These are phyloP conservation scores for Spheniscus humboldti DNA, from an alignment of 2,797 vertebrate species.

Conservation along the genomic window DNA sequence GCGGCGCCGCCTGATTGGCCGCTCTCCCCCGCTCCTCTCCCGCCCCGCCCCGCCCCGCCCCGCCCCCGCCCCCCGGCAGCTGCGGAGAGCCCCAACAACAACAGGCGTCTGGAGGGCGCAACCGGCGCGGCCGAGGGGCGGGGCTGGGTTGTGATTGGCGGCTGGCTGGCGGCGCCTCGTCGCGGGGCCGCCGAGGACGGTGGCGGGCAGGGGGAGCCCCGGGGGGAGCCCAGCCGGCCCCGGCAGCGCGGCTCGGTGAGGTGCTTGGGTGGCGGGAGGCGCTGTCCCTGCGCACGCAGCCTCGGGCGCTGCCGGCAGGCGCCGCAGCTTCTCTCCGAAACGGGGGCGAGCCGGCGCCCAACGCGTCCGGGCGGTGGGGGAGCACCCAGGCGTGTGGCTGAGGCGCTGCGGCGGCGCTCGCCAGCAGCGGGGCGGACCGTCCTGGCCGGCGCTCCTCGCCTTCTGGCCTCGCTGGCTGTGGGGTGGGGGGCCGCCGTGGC, in stretches of 20 bases:
- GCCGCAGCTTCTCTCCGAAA: neutral
- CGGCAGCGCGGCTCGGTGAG: neutral
- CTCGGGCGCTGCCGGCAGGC: no score
- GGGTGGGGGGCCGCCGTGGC: neutral
- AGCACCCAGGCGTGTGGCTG: neutral
- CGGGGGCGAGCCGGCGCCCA: neutral
- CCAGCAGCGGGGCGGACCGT: neutral
- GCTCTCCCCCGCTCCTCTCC: neutral
- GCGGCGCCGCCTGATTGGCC: neutral
- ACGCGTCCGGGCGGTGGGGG: neutral
- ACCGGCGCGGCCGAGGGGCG: neutral
- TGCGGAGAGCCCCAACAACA: neutral
- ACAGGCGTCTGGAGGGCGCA: neutral
- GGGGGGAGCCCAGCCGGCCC: fast-evolving
- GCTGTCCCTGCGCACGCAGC: neutral
- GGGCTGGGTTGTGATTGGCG: neutral
- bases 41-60: neutral
- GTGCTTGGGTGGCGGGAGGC: no score
- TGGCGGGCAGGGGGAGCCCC: no score
- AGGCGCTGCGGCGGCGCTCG: neutral
- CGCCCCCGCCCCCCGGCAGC: neutral
- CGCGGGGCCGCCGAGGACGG: neutral
- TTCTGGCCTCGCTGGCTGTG: fast-evolving
- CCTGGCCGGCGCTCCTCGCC: no score
- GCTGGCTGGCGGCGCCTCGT: no score